Conservation (phyloP, 1,140 invertebrate species). For the Leucophenga varia region DNA sequence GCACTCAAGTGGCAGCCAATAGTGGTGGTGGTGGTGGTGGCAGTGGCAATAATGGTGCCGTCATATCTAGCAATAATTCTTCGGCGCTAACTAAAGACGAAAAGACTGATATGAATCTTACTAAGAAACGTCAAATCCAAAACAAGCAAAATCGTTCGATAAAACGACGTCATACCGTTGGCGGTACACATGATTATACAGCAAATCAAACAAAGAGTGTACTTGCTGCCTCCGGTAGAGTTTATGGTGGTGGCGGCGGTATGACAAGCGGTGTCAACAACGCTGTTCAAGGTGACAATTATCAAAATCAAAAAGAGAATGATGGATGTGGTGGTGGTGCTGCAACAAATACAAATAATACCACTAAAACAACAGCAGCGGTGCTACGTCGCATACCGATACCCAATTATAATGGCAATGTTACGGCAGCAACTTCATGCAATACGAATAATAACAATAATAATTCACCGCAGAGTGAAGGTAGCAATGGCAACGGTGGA, state of each 20-base stretch:
- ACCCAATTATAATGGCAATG: slow-evolving; percentile 17
- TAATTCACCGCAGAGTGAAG: slow-evolving; percentile 41
- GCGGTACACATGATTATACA: slow-evolving; percentile 78
- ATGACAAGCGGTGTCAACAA: slow-evolving; percentile 2
- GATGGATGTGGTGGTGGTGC: slow-evolving; percentile 1
- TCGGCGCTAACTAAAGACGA: slow-evolving; percentile 73
- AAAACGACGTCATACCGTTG: slow-evolving; percentile 87
- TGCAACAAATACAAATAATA: neutral
- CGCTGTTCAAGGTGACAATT: slow-evolving; percentile 1
- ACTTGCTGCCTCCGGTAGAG: slow-evolving; percentile 1
- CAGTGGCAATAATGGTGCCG: slow-evolving; percentile 19
- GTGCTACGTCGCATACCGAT: slow-evolving; percentile 13
- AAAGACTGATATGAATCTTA: slow-evolving; percentile 79
- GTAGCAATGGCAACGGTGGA: slow-evolving; percentile 34
- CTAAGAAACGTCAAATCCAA: slow-evolving; percentile 67
- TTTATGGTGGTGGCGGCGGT: slow-evolving; percentile 12
- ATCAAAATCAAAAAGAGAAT: no score
- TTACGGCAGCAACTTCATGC: no score
- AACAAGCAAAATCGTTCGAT: slow-evolving; percentile 66
- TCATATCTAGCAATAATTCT: slow-evolving; percentile 15
- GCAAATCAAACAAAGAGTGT: no score
- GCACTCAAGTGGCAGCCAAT: neutral
- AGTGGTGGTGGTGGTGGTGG: slow-evolving; percentile 9
- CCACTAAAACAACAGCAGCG: slow-evolving; percentile 10
- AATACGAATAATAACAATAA: slow-evolving; percentile 39